These are phyloP conservation scores for Acromyrmex heyeri DNA, from an alignment of 1,140 invertebrate genomes.

Conservation along the genomic window DNA sequence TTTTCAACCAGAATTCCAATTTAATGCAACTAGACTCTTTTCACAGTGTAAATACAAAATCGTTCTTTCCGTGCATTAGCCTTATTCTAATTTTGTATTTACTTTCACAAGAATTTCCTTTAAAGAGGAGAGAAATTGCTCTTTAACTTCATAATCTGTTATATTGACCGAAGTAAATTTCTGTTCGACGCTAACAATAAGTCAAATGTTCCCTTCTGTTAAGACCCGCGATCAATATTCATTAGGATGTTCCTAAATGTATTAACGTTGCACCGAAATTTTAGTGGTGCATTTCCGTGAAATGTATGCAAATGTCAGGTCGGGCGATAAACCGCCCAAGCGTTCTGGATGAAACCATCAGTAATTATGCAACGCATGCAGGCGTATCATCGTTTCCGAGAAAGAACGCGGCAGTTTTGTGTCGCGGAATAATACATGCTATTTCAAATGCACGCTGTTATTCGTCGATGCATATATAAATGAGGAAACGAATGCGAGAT, in stretches of 20 bases:
- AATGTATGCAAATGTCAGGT: slow-evolving; percentile 39
- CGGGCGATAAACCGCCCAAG: slow-evolving; percentile 10
- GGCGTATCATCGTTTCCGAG: slow-evolving; percentile 5
- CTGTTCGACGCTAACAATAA: neutral
- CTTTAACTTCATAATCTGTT: neutral
- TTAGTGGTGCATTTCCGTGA: neutral
- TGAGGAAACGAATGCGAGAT: slow-evolving; percentile 20
- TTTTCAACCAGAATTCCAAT: too few species aligned
- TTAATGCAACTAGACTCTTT: too few species aligned
- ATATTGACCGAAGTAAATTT: slow-evolving; percentile 6
- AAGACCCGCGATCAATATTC: slow-evolving; percentile 39
- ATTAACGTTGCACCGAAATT: slow-evolving; percentile 11
- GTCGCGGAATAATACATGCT: neutral
- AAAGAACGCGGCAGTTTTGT: neutral
- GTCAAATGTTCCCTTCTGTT: slow-evolving; percentile 1
- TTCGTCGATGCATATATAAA: slow-evolving; percentile 1
- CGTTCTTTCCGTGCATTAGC: too few species aligned
- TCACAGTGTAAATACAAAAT: too few species aligned
- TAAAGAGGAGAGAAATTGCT: neutral
- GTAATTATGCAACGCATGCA: slow-evolving; percentile 39
- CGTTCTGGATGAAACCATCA: slow-evolving; percentile 37
- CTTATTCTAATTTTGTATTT: too few species aligned
- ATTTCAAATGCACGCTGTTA: neutral
- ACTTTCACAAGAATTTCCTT: neutral
- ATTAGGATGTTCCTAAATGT: slow-evolving; percentile 6